phyloP scores from a whole-genome alignment of 1,140 invertebrate species.

The Bombus confusus region DNA sequence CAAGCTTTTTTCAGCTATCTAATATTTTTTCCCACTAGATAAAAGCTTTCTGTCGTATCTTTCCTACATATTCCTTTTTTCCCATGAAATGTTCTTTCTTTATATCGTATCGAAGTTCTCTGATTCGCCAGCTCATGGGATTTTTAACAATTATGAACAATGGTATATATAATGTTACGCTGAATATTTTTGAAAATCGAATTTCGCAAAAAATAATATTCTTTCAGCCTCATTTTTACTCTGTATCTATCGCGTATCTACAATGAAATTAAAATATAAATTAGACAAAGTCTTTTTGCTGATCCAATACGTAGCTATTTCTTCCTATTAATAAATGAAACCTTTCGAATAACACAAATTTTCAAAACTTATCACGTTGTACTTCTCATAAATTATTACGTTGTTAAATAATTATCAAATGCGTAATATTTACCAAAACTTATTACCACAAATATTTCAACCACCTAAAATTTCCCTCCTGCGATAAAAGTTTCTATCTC shows the following conservation, averaged over 20 bases:
- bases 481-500: background rate
- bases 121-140: background rate
- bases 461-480: background rate
- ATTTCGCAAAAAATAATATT: background rate
- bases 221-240: background rate
- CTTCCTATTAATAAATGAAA: no score
- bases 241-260: background rate
- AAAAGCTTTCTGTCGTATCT: slow-evolving; percentile 16
- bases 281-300: no score
- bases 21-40: background rate
- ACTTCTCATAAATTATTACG: no score
- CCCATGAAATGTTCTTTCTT: background rate
- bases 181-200: background rate
- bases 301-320: no score
- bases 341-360: no score
- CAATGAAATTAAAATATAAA: background rate
- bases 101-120: background rate
- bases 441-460: background rate
- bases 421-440: background rate
- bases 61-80: background rate
- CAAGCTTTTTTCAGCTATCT: background rate
- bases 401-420: background rate
- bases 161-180: background rate
- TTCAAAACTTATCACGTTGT: no score
- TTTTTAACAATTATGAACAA: background rate